Conservation (phyloP, 2,113 vertebrate genomes). For the Rana temporaria region DNA sequence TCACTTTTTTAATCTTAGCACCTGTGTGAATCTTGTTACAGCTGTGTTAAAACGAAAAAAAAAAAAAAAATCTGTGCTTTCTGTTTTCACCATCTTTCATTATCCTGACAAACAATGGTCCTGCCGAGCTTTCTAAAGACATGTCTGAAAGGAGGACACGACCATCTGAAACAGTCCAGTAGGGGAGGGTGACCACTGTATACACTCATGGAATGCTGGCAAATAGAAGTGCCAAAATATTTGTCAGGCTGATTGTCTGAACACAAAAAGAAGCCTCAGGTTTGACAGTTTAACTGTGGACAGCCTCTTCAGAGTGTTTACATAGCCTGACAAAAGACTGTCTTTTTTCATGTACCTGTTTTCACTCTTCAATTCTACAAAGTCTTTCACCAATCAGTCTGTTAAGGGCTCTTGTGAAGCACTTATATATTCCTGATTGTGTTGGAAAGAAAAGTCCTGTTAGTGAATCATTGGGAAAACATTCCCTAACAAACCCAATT, state of each 20-base stretch:
- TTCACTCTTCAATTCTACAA: conserved; percentile 82
- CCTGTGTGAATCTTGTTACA: not conserved
- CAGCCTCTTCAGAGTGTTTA: conserved; percentile 70
- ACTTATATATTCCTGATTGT: conserved; percentile 80
- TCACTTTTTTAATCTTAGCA: no score
- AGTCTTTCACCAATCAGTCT: conserved; percentile 77
- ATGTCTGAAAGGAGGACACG: conserved; percentile 37
- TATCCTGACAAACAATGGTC: conserved; percentile 40
- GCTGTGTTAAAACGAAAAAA: not conserved
- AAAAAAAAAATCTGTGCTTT: not conserved
- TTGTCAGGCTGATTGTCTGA: conserved; percentile 53
- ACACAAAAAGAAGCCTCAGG: conserved; percentile 62
- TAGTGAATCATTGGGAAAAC: conserved; percentile 83
- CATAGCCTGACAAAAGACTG: conserved; percentile 79
- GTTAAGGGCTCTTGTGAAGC: conserved; percentile 79
- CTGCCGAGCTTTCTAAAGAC: conserved; percentile 28
- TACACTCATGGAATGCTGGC: conserved; percentile 47
- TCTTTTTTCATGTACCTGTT: conserved; percentile 86
- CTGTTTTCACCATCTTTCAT: conserved; percentile 21
- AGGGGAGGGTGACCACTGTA: conserved; percentile 24
- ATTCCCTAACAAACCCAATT: conserved; percentile 73
- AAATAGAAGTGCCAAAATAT: conserved; percentile 49
- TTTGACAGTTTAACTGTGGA: conserved; percentile 64
- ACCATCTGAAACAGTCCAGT: conserved; percentile 34
- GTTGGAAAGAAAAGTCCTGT: conserved; percentile 69